Evolutionary conservation across 2,797 vertebrate species (phyloP).

Genomic region (Choloepus didactylus): DNA sequence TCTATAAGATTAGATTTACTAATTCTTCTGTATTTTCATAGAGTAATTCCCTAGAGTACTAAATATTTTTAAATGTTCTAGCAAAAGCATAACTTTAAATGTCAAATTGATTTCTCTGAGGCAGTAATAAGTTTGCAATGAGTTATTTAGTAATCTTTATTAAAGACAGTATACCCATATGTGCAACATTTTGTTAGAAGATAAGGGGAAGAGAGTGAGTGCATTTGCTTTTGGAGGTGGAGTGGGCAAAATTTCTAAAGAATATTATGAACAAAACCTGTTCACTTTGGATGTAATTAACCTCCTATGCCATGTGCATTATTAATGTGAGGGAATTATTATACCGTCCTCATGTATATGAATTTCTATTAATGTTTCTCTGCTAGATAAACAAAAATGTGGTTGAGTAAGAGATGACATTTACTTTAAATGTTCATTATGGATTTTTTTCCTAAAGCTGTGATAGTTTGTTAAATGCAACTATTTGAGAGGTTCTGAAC

Average conservation of each 20-base stretch:
- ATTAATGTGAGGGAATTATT: constrained; percentile 86
- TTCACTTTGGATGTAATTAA: constrained; percentile 88
- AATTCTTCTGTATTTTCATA: constrained; percentile 9
- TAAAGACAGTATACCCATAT: constrained; percentile 28
- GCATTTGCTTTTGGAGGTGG: constrained; percentile 75
- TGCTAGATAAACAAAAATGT: constrained; percentile 86
- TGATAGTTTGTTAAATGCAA: constrained; percentile 84
- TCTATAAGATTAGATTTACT: neutral
- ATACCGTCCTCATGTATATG: constrained; percentile 83
- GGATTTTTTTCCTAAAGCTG: constrained; percentile 71
- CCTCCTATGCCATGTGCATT: constrained; percentile 86
- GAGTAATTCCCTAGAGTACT: neutral
- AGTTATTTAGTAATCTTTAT: constrained; percentile 58
- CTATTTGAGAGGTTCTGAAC: constrained; percentile 86
- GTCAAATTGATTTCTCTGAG: constrained; percentile 49
- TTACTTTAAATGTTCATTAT: constrained; percentile 85
- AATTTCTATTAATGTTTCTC: constrained; percentile 85
- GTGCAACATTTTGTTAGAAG: constrained; percentile 39
- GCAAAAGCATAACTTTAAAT: constrained; percentile 35
- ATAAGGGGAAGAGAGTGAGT: neutral
- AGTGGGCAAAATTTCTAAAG: constrained; percentile 77
- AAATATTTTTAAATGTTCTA: neutral
- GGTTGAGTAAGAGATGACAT: constrained; percentile 83
- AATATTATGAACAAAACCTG: constrained; percentile 79
- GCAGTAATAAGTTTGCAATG: neutral